Evolutionary conservation across 2,797 vertebrate species (phyloP), one percentile per base, ranked within the genome.

Genomic region (Margarornis squamiger): DNA sequence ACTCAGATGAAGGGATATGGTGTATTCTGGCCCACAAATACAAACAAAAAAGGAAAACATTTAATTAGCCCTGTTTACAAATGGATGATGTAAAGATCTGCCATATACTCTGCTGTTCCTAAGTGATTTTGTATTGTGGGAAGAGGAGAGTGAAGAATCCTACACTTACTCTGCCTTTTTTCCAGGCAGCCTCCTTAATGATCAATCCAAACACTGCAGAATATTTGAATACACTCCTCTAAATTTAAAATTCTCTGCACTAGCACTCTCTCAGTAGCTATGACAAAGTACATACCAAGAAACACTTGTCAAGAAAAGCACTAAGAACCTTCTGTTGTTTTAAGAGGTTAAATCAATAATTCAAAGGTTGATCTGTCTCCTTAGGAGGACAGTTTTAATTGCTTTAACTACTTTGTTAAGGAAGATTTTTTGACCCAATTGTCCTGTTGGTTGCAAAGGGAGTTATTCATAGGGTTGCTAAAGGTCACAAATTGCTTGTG

Each of bases 401-500:
- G 86, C 80, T 93, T 94, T 82, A 92, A 43, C n/a, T 5, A 23
- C 63, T 86, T 86, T 67, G 48, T 59, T 86, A 84, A 39, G 48
- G 68, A 79, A 95, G 55, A 72, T 78, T 83, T 95, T 95, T 92
- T 3, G 0, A 88, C 55, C 46, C 58, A 88, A 41, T 15, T 68
- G 55, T 76, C 63, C 80, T 71, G 81, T 77, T 62, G 88, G 36
- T 80, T 88, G 72, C 54, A 83, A 90, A 82, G 21, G 76, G 73
- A 92, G 90, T 76, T 90, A 81, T 79, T 94, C 70, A 93, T 3
- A 41, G 55, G 72, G 79, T 52, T 94, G 55, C 48, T 85, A 93
- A 92, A 95, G 77, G 90, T 93, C 91, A 96, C 49, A 90, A 58
- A 86, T 57, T 39, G 74, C 63, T 80, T 93, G 59, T 74, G 88